phyloP scores from a whole-genome alignment of 2,113 vertebrate species.

The Anhinga rufa region DNA sequence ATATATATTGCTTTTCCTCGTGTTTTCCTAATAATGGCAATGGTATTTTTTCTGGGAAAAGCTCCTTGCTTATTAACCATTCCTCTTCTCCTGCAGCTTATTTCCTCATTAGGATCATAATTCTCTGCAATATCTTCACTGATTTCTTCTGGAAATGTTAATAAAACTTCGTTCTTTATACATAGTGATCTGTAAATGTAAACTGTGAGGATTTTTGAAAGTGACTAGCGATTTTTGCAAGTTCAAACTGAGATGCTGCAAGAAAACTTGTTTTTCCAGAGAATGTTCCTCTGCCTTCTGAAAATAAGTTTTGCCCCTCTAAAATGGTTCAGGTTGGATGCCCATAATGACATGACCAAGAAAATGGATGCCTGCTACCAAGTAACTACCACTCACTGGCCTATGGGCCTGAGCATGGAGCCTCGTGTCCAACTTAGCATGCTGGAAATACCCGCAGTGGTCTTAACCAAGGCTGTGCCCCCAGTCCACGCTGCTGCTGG shows the following conservation, averaged over 20 bases:
- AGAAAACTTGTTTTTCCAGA: neutral
- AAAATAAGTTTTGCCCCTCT: neutral
- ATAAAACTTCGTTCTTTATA: slow-evolving; percentile 1
- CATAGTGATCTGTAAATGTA: neutral
- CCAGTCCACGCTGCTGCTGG: accelerated
- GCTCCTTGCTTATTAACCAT: neutral
- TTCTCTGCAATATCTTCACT: neutral
- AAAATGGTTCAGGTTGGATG: neutral
- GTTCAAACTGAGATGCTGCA: neutral
- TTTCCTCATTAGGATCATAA: slow-evolving; percentile 16
- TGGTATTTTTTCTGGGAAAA: neutral
- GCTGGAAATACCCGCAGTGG: accelerated
- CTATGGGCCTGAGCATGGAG: accelerated
- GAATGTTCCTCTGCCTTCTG: neutral
- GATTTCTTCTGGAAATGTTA: slow-evolving; percentile 15
- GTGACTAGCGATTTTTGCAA: neutral
- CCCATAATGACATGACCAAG: neutral
- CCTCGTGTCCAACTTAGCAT: accelerated
- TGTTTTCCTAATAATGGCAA: neutral
- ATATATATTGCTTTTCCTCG: neutral
- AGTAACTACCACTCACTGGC: neutral
- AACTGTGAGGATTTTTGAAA: neutral
- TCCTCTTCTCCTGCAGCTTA: neutral
- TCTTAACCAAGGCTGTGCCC: neutral
- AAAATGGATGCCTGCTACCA: neutral